Conservation (phyloP, 2,797 vertebrate species). For the Dermochelys coriacea region DNA sequence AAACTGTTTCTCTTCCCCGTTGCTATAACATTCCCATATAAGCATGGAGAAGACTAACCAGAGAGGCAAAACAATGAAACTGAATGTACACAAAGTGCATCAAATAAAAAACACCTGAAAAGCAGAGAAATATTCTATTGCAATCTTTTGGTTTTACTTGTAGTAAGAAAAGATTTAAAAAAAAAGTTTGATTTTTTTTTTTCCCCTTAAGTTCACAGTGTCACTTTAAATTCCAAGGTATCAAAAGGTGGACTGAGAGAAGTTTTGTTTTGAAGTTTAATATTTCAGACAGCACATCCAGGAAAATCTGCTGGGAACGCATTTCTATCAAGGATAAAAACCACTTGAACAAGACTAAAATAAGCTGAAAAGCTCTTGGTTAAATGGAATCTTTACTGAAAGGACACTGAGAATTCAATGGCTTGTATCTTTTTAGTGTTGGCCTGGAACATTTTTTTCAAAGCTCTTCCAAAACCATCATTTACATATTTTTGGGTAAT, state of each 20-base stretch:
- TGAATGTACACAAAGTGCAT: background rate
- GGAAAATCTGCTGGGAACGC: background rate
- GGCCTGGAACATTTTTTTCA: background rate
- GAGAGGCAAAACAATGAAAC: background rate
- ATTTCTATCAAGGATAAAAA: background rate
- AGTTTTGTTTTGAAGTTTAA: background rate
- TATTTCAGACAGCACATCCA: background rate
- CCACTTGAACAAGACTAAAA: background rate
- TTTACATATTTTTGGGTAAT: background rate
- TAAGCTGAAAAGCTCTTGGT: background rate
- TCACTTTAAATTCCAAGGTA: background rate
- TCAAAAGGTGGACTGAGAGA: background rate
- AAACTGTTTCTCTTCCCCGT: background rate
- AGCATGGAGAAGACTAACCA: background rate
- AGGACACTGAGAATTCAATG: background rate
- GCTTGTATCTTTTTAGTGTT: background rate
- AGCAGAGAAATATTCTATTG: background rate
- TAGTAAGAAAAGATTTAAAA: background rate
- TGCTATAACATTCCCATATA: background rate
- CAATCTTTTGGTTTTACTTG: background rate
- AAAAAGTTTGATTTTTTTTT: background rate
- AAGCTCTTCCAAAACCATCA: background rate
- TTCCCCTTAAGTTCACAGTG: background rate
- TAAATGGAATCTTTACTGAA: slow-evolving; percentile 1
- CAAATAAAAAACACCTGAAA: background rate